phyloP scores from a whole-genome alignment of 2,888 invertebrate genomes.

The Balanococcus diminutus region DNA sequence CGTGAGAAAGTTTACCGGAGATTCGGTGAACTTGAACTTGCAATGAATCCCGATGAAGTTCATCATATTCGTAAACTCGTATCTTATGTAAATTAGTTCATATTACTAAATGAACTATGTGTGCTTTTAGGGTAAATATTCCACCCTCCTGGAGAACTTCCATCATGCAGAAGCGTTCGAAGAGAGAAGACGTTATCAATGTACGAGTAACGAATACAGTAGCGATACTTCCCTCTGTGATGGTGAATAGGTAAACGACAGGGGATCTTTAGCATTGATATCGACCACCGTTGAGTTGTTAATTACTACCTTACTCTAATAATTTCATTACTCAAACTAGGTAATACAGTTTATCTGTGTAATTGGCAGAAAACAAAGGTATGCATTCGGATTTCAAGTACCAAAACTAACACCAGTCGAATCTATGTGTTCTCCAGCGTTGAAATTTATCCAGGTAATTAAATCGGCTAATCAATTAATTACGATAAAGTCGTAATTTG shows the following conservation, averaged over 20 bases:
- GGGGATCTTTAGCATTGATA: slow-evolving; percentile 20
- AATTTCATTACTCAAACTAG: background rate
- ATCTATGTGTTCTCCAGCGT: background rate
- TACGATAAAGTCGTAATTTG: background rate
- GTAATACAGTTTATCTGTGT: background rate
- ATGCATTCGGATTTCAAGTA: background rate
- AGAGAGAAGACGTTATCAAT: too few relatives aligned
- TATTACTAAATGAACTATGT: too few relatives aligned
- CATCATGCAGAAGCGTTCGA: too few relatives aligned
- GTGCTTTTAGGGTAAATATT: too few relatives aligned
- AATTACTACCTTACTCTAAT: background rate
- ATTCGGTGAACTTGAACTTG: too few relatives aligned
- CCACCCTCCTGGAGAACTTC: too few relatives aligned
- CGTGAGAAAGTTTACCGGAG: too few relatives aligned
- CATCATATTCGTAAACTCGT: too few relatives aligned
- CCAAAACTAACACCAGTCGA: background rate
- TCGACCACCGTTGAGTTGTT: background rate
- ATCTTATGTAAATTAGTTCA: too few relatives aligned
- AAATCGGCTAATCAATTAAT: background rate
- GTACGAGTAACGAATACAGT: too few relatives aligned
- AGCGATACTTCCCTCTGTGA: background rate
- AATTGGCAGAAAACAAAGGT: background rate
- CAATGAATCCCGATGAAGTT: too few relatives aligned
- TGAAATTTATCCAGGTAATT: background rate
- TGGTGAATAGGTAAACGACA: background rate